phyloP scores from a whole-genome alignment of 2,888 invertebrate species.

The Eupithecia inturbata region DNA sequence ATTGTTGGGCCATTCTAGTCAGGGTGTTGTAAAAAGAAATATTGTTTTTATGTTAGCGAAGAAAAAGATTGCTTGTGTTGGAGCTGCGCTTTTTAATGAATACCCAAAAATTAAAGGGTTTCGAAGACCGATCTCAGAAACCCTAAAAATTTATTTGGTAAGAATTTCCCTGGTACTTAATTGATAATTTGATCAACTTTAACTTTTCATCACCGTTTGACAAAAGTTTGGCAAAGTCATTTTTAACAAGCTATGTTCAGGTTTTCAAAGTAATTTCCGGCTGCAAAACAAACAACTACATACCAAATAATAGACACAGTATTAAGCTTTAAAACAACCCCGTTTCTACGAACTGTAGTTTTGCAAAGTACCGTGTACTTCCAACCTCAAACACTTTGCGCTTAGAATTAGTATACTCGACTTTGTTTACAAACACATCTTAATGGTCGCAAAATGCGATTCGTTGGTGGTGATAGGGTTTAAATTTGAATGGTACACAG shows the following conservation, averaged over 20 bases:
- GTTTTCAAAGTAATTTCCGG: not conserved
- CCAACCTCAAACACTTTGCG: not conserved
- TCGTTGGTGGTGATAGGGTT: not conserved
- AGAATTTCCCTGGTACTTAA: too few species aligned
- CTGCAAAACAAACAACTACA: not conserved
- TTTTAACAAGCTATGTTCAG: not conserved
- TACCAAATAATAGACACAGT: not conserved
- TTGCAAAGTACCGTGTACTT: not conserved
- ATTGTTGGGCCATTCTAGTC: too few species aligned
- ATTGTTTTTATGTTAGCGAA: too few species aligned
- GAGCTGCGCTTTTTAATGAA: too few species aligned
- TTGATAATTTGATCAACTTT: not conserved
- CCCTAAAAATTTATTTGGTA: too few species aligned
- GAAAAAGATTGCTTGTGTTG: too few species aligned
- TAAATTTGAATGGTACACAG: not conserved
- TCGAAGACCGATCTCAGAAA: too few species aligned
- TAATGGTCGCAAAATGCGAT: not conserved
- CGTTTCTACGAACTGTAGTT: not conserved
- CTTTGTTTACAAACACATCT: constrained; percentile 12
- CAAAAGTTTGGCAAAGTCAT: not conserved
- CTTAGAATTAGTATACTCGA: constrained; percentile 2
- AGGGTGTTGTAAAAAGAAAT: too few species aligned
- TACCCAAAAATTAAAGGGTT: too few species aligned
- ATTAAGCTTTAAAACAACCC: constrained; percentile 6
- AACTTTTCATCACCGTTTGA: not conserved